Conservation (phyloP, 2,797 vertebrate species). For the Artibeus lituratus region DNA sequence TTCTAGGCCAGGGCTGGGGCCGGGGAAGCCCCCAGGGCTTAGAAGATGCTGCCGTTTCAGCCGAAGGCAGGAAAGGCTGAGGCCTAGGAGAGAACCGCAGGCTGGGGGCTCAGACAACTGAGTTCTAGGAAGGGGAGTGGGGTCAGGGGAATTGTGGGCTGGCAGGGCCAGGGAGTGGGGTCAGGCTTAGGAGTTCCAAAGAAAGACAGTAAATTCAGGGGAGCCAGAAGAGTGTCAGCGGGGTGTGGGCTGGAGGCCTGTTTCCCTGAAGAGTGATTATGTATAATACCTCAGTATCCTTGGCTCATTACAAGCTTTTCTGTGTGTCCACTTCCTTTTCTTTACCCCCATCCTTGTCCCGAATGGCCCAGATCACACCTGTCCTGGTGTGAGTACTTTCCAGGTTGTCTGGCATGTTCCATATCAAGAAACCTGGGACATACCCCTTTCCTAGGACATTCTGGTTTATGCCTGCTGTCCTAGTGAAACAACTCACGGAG, state of each 20-base stretch:
- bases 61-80: constrained; percentile 77
- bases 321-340: constrained; percentile 14
- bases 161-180: constrained; percentile 22
- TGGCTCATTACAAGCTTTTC: background rate
- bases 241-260: background rate
- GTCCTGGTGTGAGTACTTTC: background rate
- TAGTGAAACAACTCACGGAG: background rate
- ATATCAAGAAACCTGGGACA: background rate
- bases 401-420: background rate
- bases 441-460: background rate
- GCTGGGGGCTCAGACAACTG: constrained; percentile 33
- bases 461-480: background rate
- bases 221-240: constrained; percentile 14
- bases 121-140: constrained; percentile 72
- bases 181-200: constrained; percentile 52
- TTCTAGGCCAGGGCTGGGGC: constrained; percentile 72
- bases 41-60: constrained; percentile 69
- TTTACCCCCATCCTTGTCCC: background rate
- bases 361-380: background rate
- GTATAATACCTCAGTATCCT: background rate
- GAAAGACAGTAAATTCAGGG: constrained; percentile 54
- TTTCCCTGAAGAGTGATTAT: constrained; percentile 48
- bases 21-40: constrained; percentile 77
- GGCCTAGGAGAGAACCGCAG: constrained; percentile 69
- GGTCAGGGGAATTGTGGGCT: constrained; percentile 42